phyloP scores from a whole-genome alignment of 2,888 invertebrate genomes.

The Elegia similella region DNA sequence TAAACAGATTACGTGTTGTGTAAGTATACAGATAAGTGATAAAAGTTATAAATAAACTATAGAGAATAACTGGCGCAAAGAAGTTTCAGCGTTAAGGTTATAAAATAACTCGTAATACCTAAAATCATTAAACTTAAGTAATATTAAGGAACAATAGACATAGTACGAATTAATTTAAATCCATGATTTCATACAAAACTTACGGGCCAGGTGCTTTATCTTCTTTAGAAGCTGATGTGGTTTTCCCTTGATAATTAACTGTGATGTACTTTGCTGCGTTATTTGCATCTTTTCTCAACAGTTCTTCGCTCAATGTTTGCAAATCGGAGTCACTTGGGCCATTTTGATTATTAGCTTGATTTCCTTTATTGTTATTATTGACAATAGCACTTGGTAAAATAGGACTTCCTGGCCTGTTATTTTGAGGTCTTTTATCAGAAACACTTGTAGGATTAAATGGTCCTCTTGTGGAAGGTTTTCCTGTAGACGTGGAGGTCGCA shows the following conservation, averaged over 20 bases:
- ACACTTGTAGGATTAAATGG: background rate
- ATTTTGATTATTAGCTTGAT: slow-evolving; percentile 42
- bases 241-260: slow-evolving; percentile 88
- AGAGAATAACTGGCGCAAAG: background rate
- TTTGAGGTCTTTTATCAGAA: slow-evolving; percentile 12
- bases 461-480: slow-evolving; percentile 21
- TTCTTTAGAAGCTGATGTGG: slow-evolving; percentile 84
- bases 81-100: no score
- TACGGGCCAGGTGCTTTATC: slow-evolving; percentile 90
- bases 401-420: slow-evolving; percentile 41
- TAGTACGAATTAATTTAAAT: no score
- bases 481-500: slow-evolving; percentile 23
- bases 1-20: background rate
- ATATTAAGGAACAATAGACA: no score
- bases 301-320: slow-evolving; percentile 85
- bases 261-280: slow-evolving; percentile 87
- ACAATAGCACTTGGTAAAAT: slow-evolving; percentile 73
- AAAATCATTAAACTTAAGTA: no score
- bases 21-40: background rate
- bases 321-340: slow-evolving; percentile 82
- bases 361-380: slow-evolving; percentile 43
- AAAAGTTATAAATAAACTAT: background rate
- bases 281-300: slow-evolving; percentile 87
- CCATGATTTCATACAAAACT: slow-evolving; percentile 48
- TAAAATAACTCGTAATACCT: no score